Evolutionary conservation across 2,888 invertebrate species (phyloP), one percentile per base, ranked within the genome.

Genomic region (Glyphotaelius pellucidus): DNA sequence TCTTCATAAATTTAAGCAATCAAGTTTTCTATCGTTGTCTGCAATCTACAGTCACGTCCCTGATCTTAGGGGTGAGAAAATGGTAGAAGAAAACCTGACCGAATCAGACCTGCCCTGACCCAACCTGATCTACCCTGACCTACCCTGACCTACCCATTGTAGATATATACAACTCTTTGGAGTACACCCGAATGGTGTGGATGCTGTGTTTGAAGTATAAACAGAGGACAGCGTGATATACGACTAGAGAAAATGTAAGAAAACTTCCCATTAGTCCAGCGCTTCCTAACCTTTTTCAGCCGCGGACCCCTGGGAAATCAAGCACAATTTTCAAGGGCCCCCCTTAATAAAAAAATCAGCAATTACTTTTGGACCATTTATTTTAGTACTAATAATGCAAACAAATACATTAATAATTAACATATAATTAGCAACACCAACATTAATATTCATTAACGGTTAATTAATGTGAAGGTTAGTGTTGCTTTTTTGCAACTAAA

Each of bases 191-290:
- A n/a, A n/a, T 67, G 67, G 67, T 67, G 67, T 67, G 4, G 25
- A 67, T 9, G 67, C 25, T 67, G 67, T 67, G 7, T 67, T 67
- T 67, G 67, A 67, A 67, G 67, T 67, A 67, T 67, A 25, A 25
- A 67, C 25, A 25, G 67, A 67, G 7, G 11, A 83, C 38, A 35
- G 19, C 19, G 83, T 83, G 83, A 83, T 83, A 83, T 35, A 83
- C 35, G 32, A 38, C 38, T 38, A n/a, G 35, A 83, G 31, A 83
- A 83, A 83, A 32, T 25, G 83, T 83, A 35, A 83, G 83, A 38
- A 83, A 83, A 83, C 83, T 83, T 38, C 38, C 83, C 32, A 83
- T 83, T 83, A 25, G 83, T 83, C 83, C 7, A n/a, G n/a, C n/a
- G n/a, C n/a, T n/a, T n/a, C n/a, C n/a, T n/a, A n/a, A n/a, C n/a